phyloP scores from a whole-genome alignment of 2,888 invertebrate species.

The Pseudococcus viburni region DNA sequence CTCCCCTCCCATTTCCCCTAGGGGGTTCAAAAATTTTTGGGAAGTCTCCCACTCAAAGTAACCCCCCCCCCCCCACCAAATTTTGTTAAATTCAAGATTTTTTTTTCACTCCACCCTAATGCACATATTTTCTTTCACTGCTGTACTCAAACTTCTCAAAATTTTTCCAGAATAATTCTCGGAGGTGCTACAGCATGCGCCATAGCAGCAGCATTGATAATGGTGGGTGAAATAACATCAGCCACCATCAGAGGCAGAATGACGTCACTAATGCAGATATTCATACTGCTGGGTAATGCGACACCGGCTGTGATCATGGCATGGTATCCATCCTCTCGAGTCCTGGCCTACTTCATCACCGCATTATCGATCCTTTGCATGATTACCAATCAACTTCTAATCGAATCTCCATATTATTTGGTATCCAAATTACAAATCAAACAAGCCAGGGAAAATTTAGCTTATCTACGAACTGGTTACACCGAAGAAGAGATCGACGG shows the following conservation, averaged over 20 bases:
- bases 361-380: conserved; percentile 19
- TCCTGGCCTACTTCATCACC: background rate
- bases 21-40: no score
- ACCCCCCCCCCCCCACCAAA: no score
- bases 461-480: background rate
- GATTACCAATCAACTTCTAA: background rate
- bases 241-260: background rate
- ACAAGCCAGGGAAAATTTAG: conserved; percentile 24
- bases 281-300: background rate
- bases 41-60: no score
- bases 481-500: conserved; percentile 1
- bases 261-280: background rate
- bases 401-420: conserved; percentile 54
- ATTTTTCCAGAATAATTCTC: background rate
- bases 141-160: background rate
- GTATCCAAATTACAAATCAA: background rate
- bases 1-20: no score
- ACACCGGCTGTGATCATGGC: conserved; percentile 7
- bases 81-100: no score
- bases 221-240: conserved; percentile 1
- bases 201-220: background rate
- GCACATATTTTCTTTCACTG: no score
- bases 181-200: background rate
- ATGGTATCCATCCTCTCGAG: background rate
- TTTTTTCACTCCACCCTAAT: no score